phyloP scores from a whole-genome alignment of 53 echinoderm and acorn worm species.

The Hippasteria phrygiana region DNA sequence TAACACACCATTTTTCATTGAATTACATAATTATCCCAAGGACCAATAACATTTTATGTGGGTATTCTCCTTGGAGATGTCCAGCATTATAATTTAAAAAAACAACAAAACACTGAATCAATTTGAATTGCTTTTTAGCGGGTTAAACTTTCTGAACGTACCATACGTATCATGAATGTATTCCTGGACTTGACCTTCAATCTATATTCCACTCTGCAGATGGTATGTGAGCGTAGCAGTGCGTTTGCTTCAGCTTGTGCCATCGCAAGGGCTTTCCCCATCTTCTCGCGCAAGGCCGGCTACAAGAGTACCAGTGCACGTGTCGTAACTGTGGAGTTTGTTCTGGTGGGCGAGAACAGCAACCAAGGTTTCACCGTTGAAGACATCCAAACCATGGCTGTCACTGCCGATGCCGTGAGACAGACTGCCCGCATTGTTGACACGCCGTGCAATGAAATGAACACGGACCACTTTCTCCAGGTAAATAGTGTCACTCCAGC shows the following conservation, averaged over 20 bases:
- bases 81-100: no score
- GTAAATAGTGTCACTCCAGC: constrained; percentile 25
- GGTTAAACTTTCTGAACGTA: no score
- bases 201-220: constrained; percentile 54
- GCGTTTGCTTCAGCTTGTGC: constrained; percentile 96
- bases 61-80: no score
- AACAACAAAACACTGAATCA: no score
- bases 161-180: neutral
- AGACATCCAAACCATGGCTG: constrained; percentile 72
- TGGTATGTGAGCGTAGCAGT: constrained; percentile 83
- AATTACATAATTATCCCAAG: no score
- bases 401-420: constrained; percentile 76
- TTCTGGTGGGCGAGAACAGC: constrained; percentile 74
- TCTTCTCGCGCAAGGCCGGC: constrained; percentile 89
- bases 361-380: constrained; percentile 68
- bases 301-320: constrained; percentile 65
- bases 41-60: no score
- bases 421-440: constrained; percentile 88
- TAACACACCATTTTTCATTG: no score
- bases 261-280: constrained; percentile 89
- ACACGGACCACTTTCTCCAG: constrained; percentile 90
- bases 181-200: neutral
- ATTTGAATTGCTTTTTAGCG: no score
- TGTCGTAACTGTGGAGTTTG: constrained; percentile 83
- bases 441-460: constrained; percentile 96